These are phyloP conservation scores for Coluber constrictor DNA, from an alignment of 2,797 vertebrate species.

Conservation along the genomic window DNA sequence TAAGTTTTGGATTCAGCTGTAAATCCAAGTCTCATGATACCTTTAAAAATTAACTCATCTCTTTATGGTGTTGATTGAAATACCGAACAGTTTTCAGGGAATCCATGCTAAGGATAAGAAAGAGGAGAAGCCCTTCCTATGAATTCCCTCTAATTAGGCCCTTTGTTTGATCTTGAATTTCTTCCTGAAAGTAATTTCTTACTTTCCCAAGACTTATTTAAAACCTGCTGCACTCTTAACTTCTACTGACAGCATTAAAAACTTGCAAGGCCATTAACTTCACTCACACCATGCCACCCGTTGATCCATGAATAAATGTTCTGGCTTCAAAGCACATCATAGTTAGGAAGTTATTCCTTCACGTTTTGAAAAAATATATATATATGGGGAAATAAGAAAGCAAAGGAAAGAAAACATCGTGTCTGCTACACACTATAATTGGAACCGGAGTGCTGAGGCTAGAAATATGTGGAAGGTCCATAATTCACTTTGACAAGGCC, in stretches of 20 bases:
- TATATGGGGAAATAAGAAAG: not conserved
- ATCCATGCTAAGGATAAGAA: not conserved
- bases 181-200: not conserved
- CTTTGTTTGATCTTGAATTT: conserved; percentile 44
- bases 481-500: not conserved
- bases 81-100: not conserved
- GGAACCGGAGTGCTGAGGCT: conserved; percentile 17
- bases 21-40: not conserved
- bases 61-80: not conserved
- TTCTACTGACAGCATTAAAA: conserved; percentile 60
- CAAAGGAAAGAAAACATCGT: conserved; percentile 27
- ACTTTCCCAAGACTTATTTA: conserved; percentile 44
- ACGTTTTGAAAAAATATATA: conserved; percentile 21
- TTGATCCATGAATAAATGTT: conserved; percentile 68
- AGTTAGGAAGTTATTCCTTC: conserved; percentile 48
- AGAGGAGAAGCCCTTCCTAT: not conserved
- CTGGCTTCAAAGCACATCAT: conserved; percentile 61
- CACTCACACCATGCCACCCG: conserved; percentile 60
- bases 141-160: conserved; percentile 40
- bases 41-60: not conserved
- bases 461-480: not conserved
- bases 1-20: not conserved
- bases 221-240: conserved; percentile 56
- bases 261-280: conserved; percentile 53
- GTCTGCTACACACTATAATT: conserved; percentile 52